Conservation (phyloP, 2,888 invertebrate species). For the Eupithecia abbreviata region DNA sequence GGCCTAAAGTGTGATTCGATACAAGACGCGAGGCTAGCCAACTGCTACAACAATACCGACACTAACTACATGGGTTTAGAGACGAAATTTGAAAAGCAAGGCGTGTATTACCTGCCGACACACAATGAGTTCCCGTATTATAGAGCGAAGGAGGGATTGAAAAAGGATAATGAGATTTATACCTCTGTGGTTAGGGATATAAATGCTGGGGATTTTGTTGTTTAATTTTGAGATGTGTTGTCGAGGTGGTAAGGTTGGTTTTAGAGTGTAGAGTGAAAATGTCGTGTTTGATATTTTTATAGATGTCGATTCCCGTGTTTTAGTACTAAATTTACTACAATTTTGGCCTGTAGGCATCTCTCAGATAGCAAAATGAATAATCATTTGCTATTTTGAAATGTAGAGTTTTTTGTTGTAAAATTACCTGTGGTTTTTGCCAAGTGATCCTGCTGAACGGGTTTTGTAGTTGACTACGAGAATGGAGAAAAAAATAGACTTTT, state of each 20-base stretch:
- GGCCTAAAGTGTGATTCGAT: slow-evolving; percentile 66
- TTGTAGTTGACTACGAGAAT: not conserved
- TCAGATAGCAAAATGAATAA: not conserved
- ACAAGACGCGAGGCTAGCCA: slow-evolving; percentile 70
- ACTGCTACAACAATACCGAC: slow-evolving; percentile 65
- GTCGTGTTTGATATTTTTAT: not conserved
- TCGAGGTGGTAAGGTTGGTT: not conserved
- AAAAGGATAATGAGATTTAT: slow-evolving; percentile 69
- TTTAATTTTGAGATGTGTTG: slow-evolving; percentile 32
- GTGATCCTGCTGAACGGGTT: not conserved
- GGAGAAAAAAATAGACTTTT: too few species aligned
- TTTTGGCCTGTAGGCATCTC: not conserved
- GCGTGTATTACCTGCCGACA: slow-evolving; percentile 70
- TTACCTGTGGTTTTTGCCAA: not conserved
- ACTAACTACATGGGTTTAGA: slow-evolving; percentile 68
- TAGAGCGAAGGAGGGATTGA: slow-evolving; percentile 66
- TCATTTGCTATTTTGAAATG: not conserved
- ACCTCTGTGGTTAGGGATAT: slow-evolving; percentile 56
- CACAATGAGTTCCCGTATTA: slow-evolving; percentile 74
- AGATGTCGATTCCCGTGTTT: not conserved
- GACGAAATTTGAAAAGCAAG: slow-evolving; percentile 64
- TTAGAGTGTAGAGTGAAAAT: not conserved
- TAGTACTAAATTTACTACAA: not conserved
- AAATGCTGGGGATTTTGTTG: slow-evolving; percentile 65
- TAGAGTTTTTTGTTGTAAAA: not conserved